Percentiles rank a stretch among this genome's conserved stretches.
phyloP scores from a whole-genome alignment of 1,140 invertebrate species.

The Meloidogyne chitwoodi region DNA sequence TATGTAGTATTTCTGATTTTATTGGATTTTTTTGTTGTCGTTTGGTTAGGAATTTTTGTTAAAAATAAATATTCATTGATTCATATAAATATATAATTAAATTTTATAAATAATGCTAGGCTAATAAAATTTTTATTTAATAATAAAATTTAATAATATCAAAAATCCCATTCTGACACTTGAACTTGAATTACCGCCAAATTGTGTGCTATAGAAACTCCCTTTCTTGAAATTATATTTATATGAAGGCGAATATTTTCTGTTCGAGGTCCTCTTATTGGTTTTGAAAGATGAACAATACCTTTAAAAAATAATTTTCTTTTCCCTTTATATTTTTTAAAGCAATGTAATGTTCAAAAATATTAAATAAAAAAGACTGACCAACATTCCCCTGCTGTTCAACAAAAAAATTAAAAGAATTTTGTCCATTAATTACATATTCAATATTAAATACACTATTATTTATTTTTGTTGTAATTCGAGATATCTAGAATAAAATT shows the following conservation, averaged over 20 bases:
- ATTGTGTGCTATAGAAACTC: slow-evolving; percentile 25
- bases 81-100: not conserved
- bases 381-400: slow-evolving; percentile 30
- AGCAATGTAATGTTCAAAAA: too few species aligned
- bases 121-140: too few species aligned
- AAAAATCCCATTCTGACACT: slow-evolving; percentile 11
- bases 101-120: not conserved
- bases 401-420: slow-evolving; percentile 20
- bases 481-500: slow-evolving; percentile 19
- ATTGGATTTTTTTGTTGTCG: not conserved
- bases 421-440: slow-evolving; percentile 21
- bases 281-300: slow-evolving; percentile 17
- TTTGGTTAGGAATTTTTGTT: too few species aligned
- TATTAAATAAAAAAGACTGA: not conserved
- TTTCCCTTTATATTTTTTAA: too few species aligned
- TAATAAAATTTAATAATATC: not conserved
- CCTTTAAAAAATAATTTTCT: slow-evolving; percentile 25
- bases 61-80: too few species aligned
- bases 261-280: slow-evolving; percentile 3
- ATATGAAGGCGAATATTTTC: slow-evolving; percentile 8
- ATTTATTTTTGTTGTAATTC: slow-evolving; percentile 25
- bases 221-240: slow-evolving; percentile 15
- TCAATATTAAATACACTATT: slow-evolving; percentile 19
- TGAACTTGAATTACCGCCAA: slow-evolving; percentile 27
- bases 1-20: not conserved